A percentile compares a stretch with the other conserved stretches of the same genome.
Conservation (phyloP, 2,797 vertebrate genomes). For the Cryptoprocta ferox region DNA sequence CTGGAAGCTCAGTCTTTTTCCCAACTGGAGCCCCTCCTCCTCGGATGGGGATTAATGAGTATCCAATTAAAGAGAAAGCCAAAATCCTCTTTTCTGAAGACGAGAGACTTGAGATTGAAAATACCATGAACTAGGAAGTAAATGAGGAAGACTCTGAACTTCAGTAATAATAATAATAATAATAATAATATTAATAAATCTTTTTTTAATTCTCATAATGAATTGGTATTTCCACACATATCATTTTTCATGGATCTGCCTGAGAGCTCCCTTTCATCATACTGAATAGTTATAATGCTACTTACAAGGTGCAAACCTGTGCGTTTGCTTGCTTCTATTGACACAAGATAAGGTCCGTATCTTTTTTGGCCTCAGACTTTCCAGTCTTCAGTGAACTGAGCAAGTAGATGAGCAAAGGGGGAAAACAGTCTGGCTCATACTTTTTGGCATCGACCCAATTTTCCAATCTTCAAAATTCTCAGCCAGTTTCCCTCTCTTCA, state of each 20-base stretch:
- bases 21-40: neutral
- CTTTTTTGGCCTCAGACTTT: neutral
- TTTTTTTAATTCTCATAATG: neutral
- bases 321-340: neutral
- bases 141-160: neutral
- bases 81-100: conserved; percentile 6
- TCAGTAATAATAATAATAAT: neutral
- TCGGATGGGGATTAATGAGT: neutral
- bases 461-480: conserved; percentile 75
- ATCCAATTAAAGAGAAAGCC: conserved; percentile 1
- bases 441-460: conserved; percentile 70
- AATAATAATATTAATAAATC: neutral
- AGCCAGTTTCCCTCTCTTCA: conserved; percentile 69
- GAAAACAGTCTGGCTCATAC: conserved; percentile 40
- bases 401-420: conserved; percentile 29
- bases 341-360: conserved; percentile 6
- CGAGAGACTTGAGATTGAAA: neutral
- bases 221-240: neutral
- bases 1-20: neutral
- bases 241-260: neutral
- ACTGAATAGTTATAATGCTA: neutral
- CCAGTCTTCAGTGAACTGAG: conserved; percentile 6
- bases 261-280: neutral
- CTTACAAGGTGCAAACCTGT: conserved; percentile 8
- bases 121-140: neutral